A percentile compares a stretch with the other conserved stretches of the same genome.
These are phyloP conservation scores for Thalassoma bifasciatum DNA, from an alignment of 2,113 vertebrate species.

Conservation along the genomic window DNA sequence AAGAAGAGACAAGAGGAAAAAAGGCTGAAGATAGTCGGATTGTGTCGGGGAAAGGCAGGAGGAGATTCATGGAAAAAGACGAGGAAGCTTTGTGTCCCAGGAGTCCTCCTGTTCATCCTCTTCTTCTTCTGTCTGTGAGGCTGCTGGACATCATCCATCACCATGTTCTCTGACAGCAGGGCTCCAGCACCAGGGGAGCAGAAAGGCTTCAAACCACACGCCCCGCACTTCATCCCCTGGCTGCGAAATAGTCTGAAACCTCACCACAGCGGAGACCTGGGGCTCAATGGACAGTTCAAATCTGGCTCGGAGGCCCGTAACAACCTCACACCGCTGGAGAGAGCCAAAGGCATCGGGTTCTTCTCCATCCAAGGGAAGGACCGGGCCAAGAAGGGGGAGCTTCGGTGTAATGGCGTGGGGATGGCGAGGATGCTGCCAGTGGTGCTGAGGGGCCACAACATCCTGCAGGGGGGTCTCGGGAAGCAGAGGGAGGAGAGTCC, in stretches of 20 bases:
- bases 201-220: slow-evolving; percentile 71
- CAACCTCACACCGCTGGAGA: slow-evolving; percentile 65
- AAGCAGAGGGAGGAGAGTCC: slow-evolving; percentile 66
- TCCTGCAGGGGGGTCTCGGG: slow-evolving; percentile 57
- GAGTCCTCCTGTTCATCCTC: slow-evolving; percentile 62
- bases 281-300: slow-evolving; percentile 67
- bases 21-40: slow-evolving; percentile 31
- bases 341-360: slow-evolving; percentile 69
- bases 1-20: slow-evolving; percentile 24
- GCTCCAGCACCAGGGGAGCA: slow-evolving; percentile 63
- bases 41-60: slow-evolving; percentile 66
- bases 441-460: slow-evolving; percentile 68
- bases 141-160: slow-evolving; percentile 67
- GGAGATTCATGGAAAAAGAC: slow-evolving; percentile 73
- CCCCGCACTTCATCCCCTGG: slow-evolving; percentile 79
- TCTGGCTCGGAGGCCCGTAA: slow-evolving; percentile 48
- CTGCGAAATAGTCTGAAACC: slow-evolving; percentile 77
- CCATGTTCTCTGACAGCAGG: slow-evolving; percentile 81
- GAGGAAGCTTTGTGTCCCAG: slow-evolving; percentile 66
- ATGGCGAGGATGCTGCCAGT: slow-evolving; percentile 70
- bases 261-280: slow-evolving; percentile 66
- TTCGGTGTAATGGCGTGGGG: slow-evolving; percentile 70
- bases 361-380: slow-evolving; percentile 73
- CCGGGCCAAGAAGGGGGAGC: slow-evolving; percentile 55
- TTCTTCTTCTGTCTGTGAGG: slow-evolving; percentile 46